These are phyloP conservation scores for Dendropsophus ebraccatus DNA, from an alignment of 2,113 vertebrate genomes.

Conservation along the genomic window DNA sequence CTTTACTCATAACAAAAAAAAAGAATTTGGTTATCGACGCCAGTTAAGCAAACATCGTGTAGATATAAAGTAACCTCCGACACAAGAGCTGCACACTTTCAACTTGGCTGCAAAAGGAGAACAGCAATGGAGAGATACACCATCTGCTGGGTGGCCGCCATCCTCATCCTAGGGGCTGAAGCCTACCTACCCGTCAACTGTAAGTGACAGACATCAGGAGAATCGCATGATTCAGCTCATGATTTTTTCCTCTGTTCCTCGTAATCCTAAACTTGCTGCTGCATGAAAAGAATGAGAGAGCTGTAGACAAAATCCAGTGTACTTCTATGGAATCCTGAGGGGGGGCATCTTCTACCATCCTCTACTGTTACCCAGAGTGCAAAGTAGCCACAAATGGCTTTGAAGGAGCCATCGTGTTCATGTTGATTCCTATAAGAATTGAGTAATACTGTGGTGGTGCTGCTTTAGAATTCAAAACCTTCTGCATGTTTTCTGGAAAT, in stretches of 20 bases:
- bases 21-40: conserved; percentile 16
- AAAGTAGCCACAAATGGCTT: too few species aligned
- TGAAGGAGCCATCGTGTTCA: too few species aligned
- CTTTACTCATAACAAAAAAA: conserved; percentile 27
- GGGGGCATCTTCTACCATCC: too few species aligned
- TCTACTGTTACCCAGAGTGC: too few species aligned
- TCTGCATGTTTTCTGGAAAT: too few species aligned
- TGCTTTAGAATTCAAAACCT: background rate
- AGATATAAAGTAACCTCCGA: conserved; percentile 2
- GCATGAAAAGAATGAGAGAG: background rate
- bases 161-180: conserved; percentile 28
- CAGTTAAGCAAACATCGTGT: conserved; percentile 46
- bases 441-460: background rate
- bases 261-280: background rate
- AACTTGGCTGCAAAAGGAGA: background rate
- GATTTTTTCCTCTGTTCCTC: background rate
- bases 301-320: too few species aligned
- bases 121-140: background rate
- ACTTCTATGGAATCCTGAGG: too few species aligned
- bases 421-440: background rate
- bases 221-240: background rate
- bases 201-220: background rate
- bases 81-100: background rate
- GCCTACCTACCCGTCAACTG: conserved; percentile 32
- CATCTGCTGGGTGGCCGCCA: conserved; percentile 12